These are phyloP conservation scores for Donacobius atricapilla DNA, from an alignment of 2,113 vertebrate genomes.

Conservation along the genomic window DNA sequence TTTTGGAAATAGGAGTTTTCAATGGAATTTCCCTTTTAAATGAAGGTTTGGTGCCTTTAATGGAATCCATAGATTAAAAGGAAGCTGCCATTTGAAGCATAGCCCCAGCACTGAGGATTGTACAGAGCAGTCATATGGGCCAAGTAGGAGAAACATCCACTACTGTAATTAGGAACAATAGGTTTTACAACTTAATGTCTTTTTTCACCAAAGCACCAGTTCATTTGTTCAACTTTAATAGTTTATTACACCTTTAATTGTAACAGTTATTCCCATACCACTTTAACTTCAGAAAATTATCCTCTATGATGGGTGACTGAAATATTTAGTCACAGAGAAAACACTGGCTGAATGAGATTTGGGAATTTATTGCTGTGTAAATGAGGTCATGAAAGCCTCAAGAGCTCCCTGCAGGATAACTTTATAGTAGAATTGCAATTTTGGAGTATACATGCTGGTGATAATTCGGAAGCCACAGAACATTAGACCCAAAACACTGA, in stretches of 20 bases:
- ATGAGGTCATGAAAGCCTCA: conserved; percentile 17
- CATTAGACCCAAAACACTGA: neutral
- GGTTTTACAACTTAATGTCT: neutral
- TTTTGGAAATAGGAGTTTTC: neutral
- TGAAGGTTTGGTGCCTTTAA: neutral
- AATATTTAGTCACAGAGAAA: conserved; percentile 12
- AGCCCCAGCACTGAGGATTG: neutral
- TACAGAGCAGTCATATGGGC: neutral
- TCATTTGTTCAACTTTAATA: conserved; percentile 8
- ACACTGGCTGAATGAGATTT: neutral
- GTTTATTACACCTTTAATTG: conserved; percentile 21
- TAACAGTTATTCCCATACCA: neutral
- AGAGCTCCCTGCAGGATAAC: neutral
- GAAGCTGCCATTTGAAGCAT: neutral
- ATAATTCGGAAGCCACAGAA: conserved; percentile 14
- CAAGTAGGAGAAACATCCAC: neutral
- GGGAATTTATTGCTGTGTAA: neutral
- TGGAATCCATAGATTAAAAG: neutral
- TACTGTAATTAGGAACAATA: neutral
- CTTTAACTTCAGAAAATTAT: neutral
- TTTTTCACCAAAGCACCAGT: neutral
- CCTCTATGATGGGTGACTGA: neutral
- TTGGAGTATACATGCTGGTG: neutral
- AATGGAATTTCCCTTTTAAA: neutral
- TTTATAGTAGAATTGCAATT: neutral